Evolutionary conservation across 2,113 vertebrate genomes (phyloP), one percentile per base, ranked within the genome.

Genomic region (Podiceps cristatus): DNA sequence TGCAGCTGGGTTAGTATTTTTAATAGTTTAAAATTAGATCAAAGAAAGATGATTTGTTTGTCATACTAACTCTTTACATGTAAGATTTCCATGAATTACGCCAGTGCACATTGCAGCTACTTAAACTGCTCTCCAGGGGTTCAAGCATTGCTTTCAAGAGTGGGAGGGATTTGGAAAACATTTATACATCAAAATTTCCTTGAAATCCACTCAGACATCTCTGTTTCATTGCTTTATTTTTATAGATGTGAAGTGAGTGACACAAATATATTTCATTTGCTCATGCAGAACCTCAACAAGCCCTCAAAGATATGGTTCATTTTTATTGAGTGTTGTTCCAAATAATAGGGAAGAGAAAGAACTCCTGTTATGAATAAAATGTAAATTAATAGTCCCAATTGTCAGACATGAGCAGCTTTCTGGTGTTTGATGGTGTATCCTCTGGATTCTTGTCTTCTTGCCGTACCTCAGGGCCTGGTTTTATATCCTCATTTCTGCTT

Each of bases 41-140:
- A 94, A 79, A 95, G 63, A 7, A 74, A 95, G 27, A 10, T 79
- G 35, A 77, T 86, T 86, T 92, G 12, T 88, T 94, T 96, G 64
- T 85, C 64, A 27, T 92, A 52, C 60, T 83, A 83, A 55, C 31
- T 64, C 20, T 87, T 81, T 60, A 37, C 27, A 64, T 37, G 29
- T 62, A 91, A 62, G 33, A 76, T 92, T 97, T 94, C 73, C 73
- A 77, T 92, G 29, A 91, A 95, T 95, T 95, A 76, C 42, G 37
- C 47, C 80, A 86, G 28, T 53, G 71, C 24, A 27, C 92, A 79
- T 87, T 95, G 78, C 27, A 60, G 37, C 59, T 67, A 27, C 60
- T 91, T 82, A 84, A 82, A 90, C 47, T 75, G 18, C 42, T 84
- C 71, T 83, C 59, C 28, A 59, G 53, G 53, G 74, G 28, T 88